Percentiles rank a stretch among this genome's conserved stretches.
These are phyloP conservation scores for Drosophila paulistorum DNA, from an alignment of 1,140 invertebrate genomes.

Conservation along the genomic window DNA sequence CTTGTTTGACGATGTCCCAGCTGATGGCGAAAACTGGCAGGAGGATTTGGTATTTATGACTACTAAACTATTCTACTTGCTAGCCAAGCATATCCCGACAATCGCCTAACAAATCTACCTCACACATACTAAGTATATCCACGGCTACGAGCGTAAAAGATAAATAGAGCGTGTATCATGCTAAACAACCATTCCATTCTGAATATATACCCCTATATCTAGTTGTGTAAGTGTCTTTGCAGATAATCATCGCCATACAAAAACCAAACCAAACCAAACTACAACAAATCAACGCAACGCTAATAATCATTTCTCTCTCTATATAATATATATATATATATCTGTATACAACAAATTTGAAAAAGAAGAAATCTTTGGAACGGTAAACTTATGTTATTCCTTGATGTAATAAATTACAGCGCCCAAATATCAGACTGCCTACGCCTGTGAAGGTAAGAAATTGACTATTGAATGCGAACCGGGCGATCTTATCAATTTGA, in stretches of 20 bases:
- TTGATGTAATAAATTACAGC: slow-evolving; percentile 60
- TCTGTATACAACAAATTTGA: slow-evolving; percentile 5
- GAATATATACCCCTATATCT: slow-evolving; percentile 43
- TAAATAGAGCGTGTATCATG: slow-evolving; percentile 59
- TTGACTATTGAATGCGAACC: slow-evolving; percentile 94
- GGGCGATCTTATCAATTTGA: slow-evolving; percentile 94
- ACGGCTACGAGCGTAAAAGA: slow-evolving; percentile 53
- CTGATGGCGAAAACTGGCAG: slow-evolving; percentile 47
- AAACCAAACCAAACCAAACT: slow-evolving; percentile 76
- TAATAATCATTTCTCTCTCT: slow-evolving; percentile 59
- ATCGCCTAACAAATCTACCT: slow-evolving; percentile 49
- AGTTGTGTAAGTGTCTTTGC: slow-evolving; percentile 68
- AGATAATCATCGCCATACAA: slow-evolving; percentile 43
- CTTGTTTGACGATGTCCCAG: background rate
- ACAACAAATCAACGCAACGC: slow-evolving; percentile 71
- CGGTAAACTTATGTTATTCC: slow-evolving; percentile 33
- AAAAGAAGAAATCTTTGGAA: background rate
- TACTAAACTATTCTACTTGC: slow-evolving; percentile 71
- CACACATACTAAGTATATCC: slow-evolving; percentile 78
- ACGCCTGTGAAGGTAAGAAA: slow-evolving; percentile 96
- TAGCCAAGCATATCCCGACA: slow-evolving; percentile 57
- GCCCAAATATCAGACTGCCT: slow-evolving; percentile 92
- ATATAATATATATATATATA: slow-evolving; percentile 39
- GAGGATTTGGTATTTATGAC: slow-evolving; percentile 81
- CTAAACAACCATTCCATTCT: slow-evolving; percentile 26